phyloP scores from a whole-genome alignment of 2,797 vertebrate genomes.

The Microchirus variegatus region DNA sequence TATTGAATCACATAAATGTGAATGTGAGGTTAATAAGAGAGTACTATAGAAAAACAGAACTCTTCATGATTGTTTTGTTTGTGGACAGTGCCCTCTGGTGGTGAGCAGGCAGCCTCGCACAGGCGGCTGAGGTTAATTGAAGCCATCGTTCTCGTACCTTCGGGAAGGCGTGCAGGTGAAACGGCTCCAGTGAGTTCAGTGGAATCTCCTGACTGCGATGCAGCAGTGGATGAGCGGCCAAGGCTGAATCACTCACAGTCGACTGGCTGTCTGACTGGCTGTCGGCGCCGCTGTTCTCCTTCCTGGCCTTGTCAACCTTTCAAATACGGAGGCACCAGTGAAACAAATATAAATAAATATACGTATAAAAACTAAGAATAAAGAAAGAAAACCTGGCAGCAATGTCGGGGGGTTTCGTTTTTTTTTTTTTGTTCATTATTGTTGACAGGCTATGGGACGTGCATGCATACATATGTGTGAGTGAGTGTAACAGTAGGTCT shows the following conservation, averaged over 20 bases:
- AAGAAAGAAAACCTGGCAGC: not conserved
- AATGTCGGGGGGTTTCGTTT: no score
- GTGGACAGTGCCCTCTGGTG: conserved; percentile 72
- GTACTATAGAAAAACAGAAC: conserved; percentile 21
- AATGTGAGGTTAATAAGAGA: no score
- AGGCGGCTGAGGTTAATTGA: conserved; percentile 26
- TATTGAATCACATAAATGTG: no score
- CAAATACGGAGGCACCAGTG: conserved; percentile 36
- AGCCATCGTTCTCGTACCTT: conserved; percentile 70
- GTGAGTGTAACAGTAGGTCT: no score
- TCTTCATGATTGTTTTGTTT: conserved; percentile 30
- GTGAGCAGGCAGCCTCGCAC: conserved; percentile 20
- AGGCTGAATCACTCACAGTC: conserved; percentile 74
- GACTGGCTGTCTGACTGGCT: conserved; percentile 77
- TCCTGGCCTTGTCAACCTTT: conserved; percentile 77
- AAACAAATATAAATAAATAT: conserved; percentile 18
- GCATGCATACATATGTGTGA: no score
- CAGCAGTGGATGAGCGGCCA: conserved; percentile 61
- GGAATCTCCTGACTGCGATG: conserved; percentile 76
- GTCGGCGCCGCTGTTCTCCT: conserved; percentile 76
- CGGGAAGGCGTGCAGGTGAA: conserved; percentile 81
- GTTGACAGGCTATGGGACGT: no score
- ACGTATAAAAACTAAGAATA: conserved; percentile 1
- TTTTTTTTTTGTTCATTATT: no score
- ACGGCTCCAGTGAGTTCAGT: conserved; percentile 76